Percentiles rank a stretch among this genome's conserved stretches.
phyloP scores from a whole-genome alignment of 2,888 invertebrate species.

The Anaspis maculata region DNA sequence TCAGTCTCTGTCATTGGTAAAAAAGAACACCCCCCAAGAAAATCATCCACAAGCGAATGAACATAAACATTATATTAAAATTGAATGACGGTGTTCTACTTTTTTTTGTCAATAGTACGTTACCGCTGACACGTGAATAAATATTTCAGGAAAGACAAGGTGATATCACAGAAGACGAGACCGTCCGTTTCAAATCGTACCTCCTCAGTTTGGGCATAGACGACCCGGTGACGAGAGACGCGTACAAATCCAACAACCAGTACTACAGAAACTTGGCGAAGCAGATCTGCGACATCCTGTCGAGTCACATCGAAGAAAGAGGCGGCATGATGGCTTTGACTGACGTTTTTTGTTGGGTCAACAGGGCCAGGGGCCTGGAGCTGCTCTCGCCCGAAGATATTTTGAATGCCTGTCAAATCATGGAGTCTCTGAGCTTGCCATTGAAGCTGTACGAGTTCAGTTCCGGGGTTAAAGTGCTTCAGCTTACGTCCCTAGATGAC shows the following conservation, averaged over 20 bases:
- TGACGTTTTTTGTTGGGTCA: conserved; percentile 95
- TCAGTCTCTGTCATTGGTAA: no score
- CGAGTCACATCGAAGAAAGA: conserved; percentile 73
- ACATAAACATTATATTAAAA: no score
- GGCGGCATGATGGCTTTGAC: conserved; percentile 96
- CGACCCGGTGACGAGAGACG: conserved; percentile 93
- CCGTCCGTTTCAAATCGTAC: conserved; percentile 91
- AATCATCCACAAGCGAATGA: no score
- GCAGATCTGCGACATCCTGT: conserved; percentile 76
- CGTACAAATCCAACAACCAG: conserved; percentile 75
- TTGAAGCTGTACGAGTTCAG: conserved; percentile 77
- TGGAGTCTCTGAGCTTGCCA: conserved; percentile 58
- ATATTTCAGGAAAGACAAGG: conserved; percentile 74
- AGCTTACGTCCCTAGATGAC: conserved; percentile 68
- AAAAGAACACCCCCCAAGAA: no score
- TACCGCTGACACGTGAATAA: no score
- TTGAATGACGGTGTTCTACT: no score
- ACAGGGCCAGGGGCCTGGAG: conserved; percentile 92
- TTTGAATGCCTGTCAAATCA: conserved; percentile 73
- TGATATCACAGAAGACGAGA: conserved; percentile 95
- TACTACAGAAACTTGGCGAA: conserved; percentile 80
- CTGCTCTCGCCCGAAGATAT: conserved; percentile 95
- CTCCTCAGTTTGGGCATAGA: conserved; percentile 94
- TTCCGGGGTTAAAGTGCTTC: conserved; percentile 92
- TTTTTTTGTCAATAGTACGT: no score